Conservation (phyloP, 2,113 vertebrate species). For the Pristiophorus japonicus region DNA sequence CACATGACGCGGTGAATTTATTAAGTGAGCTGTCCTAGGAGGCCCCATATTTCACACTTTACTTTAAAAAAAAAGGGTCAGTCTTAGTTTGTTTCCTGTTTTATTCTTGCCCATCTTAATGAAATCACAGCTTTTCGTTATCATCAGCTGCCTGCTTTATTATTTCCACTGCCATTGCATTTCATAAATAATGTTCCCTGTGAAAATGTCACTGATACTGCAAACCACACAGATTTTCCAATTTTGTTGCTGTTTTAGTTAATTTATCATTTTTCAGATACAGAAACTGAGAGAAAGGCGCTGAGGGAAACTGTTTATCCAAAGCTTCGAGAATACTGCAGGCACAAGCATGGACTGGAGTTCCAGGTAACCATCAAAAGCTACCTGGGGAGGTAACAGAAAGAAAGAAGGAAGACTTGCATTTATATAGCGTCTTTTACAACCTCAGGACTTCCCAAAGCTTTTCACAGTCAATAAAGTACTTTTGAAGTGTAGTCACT, state of each 20-base stretch:
- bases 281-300: constrained; percentile 53
- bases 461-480: no score
- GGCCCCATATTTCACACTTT: neutral
- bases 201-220: neutral
- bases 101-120: neutral
- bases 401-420: neutral
- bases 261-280: constrained; percentile 48
- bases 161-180: neutral
- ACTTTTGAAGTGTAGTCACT: no score
- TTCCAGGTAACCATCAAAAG: constrained; percentile 50
- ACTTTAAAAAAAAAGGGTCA: neutral
- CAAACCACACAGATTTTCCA: no score
- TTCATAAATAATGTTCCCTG: neutral
- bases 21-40: neutral
- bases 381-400: neutral
- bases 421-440: neutral
- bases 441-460: neutral
- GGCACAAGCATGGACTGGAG: constrained; percentile 53
- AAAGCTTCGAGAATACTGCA: constrained; percentile 56
- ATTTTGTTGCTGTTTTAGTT: neutral
- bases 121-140: neutral
- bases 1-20: neutral
- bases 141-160: neutral
- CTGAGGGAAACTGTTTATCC: constrained; percentile 57
- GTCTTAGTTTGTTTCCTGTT: neutral